Percentiles rank a stretch among this genome's conserved stretches.
Conservation (phyloP, 2,888 invertebrate species). For the Caenorhabditis virilis region DNA sequence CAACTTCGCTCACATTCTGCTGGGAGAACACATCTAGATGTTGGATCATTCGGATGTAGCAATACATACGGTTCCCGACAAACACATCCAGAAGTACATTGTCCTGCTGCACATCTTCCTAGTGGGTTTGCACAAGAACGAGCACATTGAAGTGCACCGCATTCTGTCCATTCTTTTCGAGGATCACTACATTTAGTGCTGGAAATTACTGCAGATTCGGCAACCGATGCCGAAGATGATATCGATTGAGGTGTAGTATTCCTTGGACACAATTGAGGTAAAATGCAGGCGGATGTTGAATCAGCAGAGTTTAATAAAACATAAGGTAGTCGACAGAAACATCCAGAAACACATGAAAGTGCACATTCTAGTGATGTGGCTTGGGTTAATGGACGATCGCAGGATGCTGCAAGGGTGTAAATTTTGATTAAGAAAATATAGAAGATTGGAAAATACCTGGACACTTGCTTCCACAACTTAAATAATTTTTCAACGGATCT, state of each 20-base stretch:
- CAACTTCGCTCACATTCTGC: slow-evolving; percentile 52
- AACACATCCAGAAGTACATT: slow-evolving; percentile 56
- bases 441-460: too few species aligned
- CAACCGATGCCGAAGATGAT: slow-evolving; percentile 14
- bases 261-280: slow-evolving; percentile 46
- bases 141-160: slow-evolving; percentile 47
- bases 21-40: slow-evolving; percentile 55
- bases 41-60: slow-evolving; percentile 43
- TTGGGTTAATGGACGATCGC: slow-evolving; percentile 36
- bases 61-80: slow-evolving; percentile 52
- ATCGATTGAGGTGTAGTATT: too few species aligned
- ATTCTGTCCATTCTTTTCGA: slow-evolving; percentile 47
- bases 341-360: slow-evolving; percentile 40
- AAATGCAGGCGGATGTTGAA: slow-evolving; percentile 47
- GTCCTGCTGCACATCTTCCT: slow-evolving; percentile 40
- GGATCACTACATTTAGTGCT: slow-evolving; percentile 55
- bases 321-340: slow-evolving; percentile 44
- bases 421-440: neutral
- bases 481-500: slow-evolving; percentile 52
- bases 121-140: slow-evolving; percentile 48
- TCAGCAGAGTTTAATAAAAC: slow-evolving; percentile 30
- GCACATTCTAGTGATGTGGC: slow-evolving; percentile 36
- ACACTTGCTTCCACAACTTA: slow-evolving; percentile 51
- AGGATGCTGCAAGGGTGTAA: slow-evolving; percentile 16
- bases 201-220: slow-evolving; percentile 7